Base-by-base conservation (phyloP, 64 coral and sea anemone genomes). In the Montipora efflorescens region DNA sequence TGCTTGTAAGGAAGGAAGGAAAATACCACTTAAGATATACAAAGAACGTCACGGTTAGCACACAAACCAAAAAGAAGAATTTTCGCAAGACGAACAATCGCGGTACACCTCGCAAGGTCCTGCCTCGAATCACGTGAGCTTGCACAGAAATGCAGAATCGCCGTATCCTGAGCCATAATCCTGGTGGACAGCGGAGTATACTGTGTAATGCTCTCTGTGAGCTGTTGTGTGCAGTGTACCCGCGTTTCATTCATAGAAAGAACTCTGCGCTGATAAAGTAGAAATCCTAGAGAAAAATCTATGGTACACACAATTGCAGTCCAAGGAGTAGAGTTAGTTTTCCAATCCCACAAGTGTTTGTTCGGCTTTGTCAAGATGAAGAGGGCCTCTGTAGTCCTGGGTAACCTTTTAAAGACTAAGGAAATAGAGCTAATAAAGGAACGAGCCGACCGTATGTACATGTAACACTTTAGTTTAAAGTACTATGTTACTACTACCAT, bases 1-100 rank as follows among this genome's bases (percentile, higher is more conserved):
- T 93, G 44, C 91, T 90, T n/a, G 82, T 93, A 25, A 93, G 48
- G 20, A 93, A 93, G 12, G 90, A 45, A 9, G 95, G 91, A 22
- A 96, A 96, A 84, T 93, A 96, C 79, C 89, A 53, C 76, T 96
- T 96, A 1, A 96, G 79, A 43, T 93, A 96, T 19, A 96, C 47
- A 75, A 96, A 82, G 11, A 93, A n/a, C 47, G 48, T 82, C 47
- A 96, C 81, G 5, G 93, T 88, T 19, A 96, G 77, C 5, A 73
- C 76, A 91, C 95, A 96, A 45, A 87, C 87, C 43, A 96, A 48
- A 36, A 92, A 93, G 46, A 96, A 93, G 5, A 72, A 55, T 91
- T 91, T 91, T 48, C 95, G 87, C 59, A 93, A 71, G 7, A 96
- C 74, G 90, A 96, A 96, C 18, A 96, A 55, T n/a, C 91, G 53